Evolutionary conservation across 2,797 vertebrate species (phyloP).

Genomic region (Tokudaia tokunoshimensis): DNA sequence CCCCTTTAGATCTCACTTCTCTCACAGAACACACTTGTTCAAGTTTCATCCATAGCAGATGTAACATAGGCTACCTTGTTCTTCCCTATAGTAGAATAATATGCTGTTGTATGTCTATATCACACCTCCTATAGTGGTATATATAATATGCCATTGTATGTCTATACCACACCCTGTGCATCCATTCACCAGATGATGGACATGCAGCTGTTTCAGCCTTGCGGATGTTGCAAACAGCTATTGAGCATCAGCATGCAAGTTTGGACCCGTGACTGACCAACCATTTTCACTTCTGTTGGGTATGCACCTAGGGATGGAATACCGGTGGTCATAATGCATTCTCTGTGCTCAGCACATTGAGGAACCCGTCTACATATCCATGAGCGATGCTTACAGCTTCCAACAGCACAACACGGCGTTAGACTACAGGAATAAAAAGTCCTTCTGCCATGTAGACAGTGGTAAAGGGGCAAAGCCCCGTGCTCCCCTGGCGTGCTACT

Average conservation of each 20-base stretch:
- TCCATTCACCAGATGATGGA: background rate
- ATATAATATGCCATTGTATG: background rate
- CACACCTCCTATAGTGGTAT: background rate
- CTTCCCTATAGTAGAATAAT: background rate
- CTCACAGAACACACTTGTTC: background rate
- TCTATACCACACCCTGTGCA: background rate
- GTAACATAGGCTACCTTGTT: background rate
- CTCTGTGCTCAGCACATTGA: background rate
- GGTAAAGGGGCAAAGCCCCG: background rate
- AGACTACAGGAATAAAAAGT: slow-evolving; percentile 55
- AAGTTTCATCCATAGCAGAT: background rate
- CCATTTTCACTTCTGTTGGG: background rate
- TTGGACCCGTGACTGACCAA: background rate
- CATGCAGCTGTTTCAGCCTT: background rate
- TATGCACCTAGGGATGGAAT: background rate
- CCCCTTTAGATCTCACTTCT: background rate
- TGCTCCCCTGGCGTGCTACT: background rate
- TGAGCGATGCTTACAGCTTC: slow-evolving; percentile 1
- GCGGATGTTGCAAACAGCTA: background rate
- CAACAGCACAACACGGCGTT: slow-evolving; percentile 7
- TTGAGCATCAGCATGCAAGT: background rate
- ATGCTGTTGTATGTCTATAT: background rate
- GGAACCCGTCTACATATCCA: slow-evolving; percentile 15
- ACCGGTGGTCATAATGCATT: background rate
- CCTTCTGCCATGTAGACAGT: background rate